Evolutionary conservation across 2,113 vertebrate species (phyloP).

Genomic region (Corythaeola cristata): DNA sequence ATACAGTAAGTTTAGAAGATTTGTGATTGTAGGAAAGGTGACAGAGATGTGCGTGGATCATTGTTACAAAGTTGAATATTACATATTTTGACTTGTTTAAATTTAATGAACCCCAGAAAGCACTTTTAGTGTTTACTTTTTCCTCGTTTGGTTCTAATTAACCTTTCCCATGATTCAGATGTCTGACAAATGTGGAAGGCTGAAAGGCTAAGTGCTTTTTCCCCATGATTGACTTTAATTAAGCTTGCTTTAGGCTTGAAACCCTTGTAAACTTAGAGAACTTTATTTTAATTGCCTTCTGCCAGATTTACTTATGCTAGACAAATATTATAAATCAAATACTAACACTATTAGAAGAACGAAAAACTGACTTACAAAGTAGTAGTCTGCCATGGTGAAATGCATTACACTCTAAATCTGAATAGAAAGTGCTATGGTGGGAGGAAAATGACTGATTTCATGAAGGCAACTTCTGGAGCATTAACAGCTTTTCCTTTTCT

Average conservation of each 20-base stretch:
- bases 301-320: conserved; percentile 58
- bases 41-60: neutral
- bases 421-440: neutral
- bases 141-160: conserved; percentile 68
- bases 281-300: conserved; percentile 73
- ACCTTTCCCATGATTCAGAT: conserved; percentile 70
- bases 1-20: neutral
- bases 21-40: neutral
- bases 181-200: conserved; percentile 65
- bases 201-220: conserved; percentile 62
- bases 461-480: neutral
- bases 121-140: conserved; percentile 68
- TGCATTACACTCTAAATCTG: neutral
- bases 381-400: neutral
- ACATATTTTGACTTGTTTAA: conserved; percentile 65
- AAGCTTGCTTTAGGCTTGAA: conserved; percentile 60
- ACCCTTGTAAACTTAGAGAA: conserved; percentile 58
- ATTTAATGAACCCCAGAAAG: conserved; percentile 55
- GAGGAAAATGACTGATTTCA: neutral
- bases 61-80: conserved; percentile 15
- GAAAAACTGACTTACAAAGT: conserved; percentile 3
- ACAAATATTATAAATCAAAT: conserved; percentile 64
- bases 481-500: neutral
- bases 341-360: neutral
- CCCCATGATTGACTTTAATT: conserved; percentile 73